These are phyloP conservation scores for Muraenolepis orangiensis DNA, from an alignment of 2,797 vertebrate species.

Conservation along the genomic window DNA sequence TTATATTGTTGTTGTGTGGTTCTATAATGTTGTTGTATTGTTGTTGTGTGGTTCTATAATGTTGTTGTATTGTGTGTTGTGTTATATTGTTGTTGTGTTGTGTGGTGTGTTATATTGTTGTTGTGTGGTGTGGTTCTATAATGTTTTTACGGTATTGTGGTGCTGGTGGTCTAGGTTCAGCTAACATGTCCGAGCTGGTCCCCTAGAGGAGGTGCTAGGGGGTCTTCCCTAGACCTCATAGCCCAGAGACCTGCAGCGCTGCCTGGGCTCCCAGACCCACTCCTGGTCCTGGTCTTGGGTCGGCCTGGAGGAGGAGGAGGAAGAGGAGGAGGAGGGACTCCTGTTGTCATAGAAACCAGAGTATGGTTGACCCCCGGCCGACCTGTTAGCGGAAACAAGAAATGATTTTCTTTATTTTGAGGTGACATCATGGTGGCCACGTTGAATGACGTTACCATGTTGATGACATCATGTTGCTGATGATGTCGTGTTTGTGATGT, in stretches of 20 bases:
- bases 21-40: too few species aligned
- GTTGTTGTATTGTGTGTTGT: not conserved
- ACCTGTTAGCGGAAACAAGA: constrained; percentile 44
- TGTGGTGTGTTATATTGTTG: not conserved
- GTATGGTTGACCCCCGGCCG: constrained; percentile 62
- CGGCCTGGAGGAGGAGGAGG: constrained; percentile 37
- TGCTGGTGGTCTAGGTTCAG: not conserved
- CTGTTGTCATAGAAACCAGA: constrained; percentile 55
- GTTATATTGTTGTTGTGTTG: not conserved
- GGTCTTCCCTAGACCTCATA: constrained; percentile 54
- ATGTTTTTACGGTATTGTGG: too few species aligned
- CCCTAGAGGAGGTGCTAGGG: not conserved
- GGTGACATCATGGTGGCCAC: not conserved
- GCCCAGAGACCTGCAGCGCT: constrained; percentile 55
- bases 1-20: too few species aligned
- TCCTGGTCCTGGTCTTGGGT: constrained; percentile 36
- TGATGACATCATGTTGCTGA: too few species aligned
- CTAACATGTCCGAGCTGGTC: not conserved
- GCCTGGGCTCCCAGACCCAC: constrained; percentile 59
- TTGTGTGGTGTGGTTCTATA: not conserved
- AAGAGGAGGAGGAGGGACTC: constrained; percentile 45
- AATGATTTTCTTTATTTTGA: not conserved
- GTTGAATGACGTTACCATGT: not conserved
- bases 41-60: too few species aligned
- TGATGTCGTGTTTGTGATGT: too few species aligned